Evolutionary conservation across 2,888 invertebrate species (phyloP).

Genomic region (Tethea ocularis): DNA sequence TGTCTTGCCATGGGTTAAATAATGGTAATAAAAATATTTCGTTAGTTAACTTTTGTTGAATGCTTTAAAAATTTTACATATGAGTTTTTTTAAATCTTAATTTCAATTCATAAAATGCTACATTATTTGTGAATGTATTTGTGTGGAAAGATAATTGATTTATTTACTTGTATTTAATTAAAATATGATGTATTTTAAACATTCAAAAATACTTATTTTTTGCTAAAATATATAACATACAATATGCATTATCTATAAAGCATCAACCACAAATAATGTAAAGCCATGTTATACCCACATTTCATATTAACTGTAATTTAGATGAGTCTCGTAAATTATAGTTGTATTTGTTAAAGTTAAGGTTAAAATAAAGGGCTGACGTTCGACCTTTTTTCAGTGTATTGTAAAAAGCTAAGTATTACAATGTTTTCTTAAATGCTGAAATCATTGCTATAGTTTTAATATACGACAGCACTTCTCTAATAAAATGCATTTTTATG

Average conservation of each 20-base stretch:
- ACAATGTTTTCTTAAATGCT: background rate
- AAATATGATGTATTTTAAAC: too few relatives aligned
- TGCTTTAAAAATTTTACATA: background rate
- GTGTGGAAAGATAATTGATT: too few relatives aligned
- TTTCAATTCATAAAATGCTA: background rate
- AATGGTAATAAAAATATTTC: conserved; percentile 1
- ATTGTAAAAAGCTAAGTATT: background rate
- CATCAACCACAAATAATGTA: too few relatives aligned
- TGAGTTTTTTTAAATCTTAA: background rate
- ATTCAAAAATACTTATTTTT: too few relatives aligned
- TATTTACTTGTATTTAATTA: too few relatives aligned
- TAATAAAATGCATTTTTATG: background rate
- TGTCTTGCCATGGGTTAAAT: conserved; percentile 1
- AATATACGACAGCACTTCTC: background rate
- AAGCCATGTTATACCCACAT: background rate
- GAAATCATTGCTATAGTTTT: background rate
- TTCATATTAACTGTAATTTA: conserved; percentile 3
- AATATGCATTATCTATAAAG: too few relatives aligned
- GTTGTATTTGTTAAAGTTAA: background rate
- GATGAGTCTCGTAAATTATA: background rate
- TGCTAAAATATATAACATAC: background rate
- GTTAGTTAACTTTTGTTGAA: background rate
- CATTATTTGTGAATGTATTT: background rate
- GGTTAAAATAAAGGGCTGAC: background rate
- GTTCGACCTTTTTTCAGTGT: background rate